Base-by-base conservation (phyloP, 2,888 invertebrate genomes). In the Orthosia gothica region DNA sequence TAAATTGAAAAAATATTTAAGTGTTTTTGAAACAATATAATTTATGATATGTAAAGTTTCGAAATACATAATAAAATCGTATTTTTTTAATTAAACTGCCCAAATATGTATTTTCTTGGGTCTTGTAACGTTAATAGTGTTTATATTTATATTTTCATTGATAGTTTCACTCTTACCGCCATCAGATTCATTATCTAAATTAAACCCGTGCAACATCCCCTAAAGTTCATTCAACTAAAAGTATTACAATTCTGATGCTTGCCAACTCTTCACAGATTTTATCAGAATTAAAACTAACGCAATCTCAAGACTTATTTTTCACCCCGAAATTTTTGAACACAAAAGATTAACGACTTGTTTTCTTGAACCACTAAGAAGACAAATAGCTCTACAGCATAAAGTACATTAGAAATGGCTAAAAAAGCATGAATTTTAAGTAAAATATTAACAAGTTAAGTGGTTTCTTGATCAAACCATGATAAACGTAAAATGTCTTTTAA, bases 331-430 rank as follows among this genome's bases (percentile, higher is more conserved):
- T 85, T 83, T 84, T 74, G 71, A 79, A 74, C 79, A 66, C 59
- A 58, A 73, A 74, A 86, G 86, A 85, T 85, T 84, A 84, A 85
- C 82, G 84, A 76, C 76, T 82, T 85, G 86, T 85, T 85, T 86
- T 85, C 85, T 72, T 70, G 77, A 73, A 84, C 74, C 74, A 75
- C 76, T 76, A 63, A 71, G 57, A 83, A 85, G 78, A 85, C 75
- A 77, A 76, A 83, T 79, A 74, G 81, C 74, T 74, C 58, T 69
- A 76, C 40, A 76, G 69, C 84, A 81, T 76, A 74, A 76, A 77
- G 58, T 26, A 77, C 75, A 64, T 74, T 85, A 84, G 67, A 20
- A 71, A 65, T 66, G 49, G 70, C 61, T 71, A 70, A 65, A 72
- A 59, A 62, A 71, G 77, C 58, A 68, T 26, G 57, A 74, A 66